These are phyloP conservation scores for Sturnira hondurensis DNA, from an alignment of 2,113 vertebrate species.

Conservation along the genomic window DNA sequence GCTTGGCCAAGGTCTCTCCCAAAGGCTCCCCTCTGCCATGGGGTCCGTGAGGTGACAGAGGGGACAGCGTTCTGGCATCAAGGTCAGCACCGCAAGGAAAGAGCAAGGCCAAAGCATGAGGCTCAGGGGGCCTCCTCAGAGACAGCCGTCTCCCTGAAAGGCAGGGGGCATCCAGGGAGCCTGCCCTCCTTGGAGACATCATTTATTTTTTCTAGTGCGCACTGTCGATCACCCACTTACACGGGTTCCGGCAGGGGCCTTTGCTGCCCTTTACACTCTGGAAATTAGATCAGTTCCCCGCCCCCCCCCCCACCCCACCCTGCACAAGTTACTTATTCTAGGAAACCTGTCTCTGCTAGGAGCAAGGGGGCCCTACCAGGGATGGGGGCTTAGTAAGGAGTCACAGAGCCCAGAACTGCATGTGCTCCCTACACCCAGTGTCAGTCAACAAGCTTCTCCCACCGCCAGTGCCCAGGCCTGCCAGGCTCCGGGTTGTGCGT, in stretches of 20 bases:
- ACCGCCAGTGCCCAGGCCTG: rapidly evolving
- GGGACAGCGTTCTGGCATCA: not conserved
- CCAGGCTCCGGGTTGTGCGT: not conserved
- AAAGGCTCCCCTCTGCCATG: not conserved
- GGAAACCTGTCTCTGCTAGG: not conserved
- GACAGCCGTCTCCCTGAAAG: conserved; percentile 68
- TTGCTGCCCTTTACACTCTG: not conserved
- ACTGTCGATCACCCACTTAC: conserved; percentile 47
- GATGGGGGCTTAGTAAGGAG: not conserved
- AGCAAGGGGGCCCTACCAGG: not conserved
- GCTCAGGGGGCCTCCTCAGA: conserved; percentile 50
- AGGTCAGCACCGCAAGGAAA: not conserved
- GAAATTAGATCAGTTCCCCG: conserved; percentile 46
- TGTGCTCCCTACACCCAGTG: rapidly evolving
- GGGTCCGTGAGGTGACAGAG: rapidly evolving
- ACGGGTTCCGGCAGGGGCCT: not conserved
- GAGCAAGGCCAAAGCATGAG: rapidly evolving
- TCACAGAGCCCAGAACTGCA: not conserved
- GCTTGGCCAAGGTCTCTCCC: not conserved
- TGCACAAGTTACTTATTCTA: conserved; percentile 26
- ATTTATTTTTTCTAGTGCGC: conserved; percentile 55
- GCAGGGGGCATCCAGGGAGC: conserved; percentile 36
- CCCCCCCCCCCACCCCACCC: not conserved
- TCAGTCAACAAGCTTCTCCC: not conserved
- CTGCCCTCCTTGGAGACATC: conserved; percentile 40